Conservation (phyloP, 1,140 invertebrate genomes). For the Euborellia annulipes region DNA sequence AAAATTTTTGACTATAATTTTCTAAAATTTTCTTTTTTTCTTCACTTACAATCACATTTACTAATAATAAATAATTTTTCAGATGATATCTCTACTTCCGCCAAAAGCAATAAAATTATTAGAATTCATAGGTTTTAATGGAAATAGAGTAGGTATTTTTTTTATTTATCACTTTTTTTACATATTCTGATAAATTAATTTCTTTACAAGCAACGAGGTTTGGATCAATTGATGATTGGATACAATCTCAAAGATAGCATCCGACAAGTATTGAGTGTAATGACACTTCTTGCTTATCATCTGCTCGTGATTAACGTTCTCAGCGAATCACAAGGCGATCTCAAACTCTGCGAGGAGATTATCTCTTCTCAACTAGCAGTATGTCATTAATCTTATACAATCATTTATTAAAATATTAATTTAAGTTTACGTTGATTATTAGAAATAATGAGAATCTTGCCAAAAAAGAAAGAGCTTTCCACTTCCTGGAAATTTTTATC, state of each 20-base stretch:
- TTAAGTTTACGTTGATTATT: too few relatives aligned
- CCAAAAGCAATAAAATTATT: conserved; percentile 69
- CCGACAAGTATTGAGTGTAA: conserved; percentile 67
- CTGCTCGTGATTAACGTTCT: conserved; percentile 69
- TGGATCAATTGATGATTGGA: conserved; percentile 56
- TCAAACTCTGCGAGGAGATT: conserved; percentile 55
- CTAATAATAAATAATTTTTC: conserved; percentile 13
- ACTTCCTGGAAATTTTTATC: too few relatives aligned
- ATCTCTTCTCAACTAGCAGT: conserved; percentile 52
- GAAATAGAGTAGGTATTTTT: conserved; percentile 59
- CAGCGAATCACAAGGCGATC: conserved; percentile 62
- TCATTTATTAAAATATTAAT: too few relatives aligned
- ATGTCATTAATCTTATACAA: conserved; percentile 14
- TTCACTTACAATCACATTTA: conserved; percentile 1
- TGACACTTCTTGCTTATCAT: conserved; percentile 71
- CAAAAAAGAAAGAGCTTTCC: too few relatives aligned
- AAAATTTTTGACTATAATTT: too few relatives aligned
- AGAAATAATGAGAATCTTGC: too few relatives aligned
- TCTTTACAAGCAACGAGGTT: conserved; percentile 28
- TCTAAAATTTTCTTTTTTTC: too few relatives aligned
- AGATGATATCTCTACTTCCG: conserved; percentile 85
- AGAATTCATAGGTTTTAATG: conserved; percentile 90
- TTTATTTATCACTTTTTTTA: conserved; percentile 4
- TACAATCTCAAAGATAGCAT: conserved; percentile 51
- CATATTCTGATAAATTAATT: background rate